Base-by-base conservation (phyloP, 2,888 invertebrate genomes). In the Gonocerus acuteangulatus region DNA sequence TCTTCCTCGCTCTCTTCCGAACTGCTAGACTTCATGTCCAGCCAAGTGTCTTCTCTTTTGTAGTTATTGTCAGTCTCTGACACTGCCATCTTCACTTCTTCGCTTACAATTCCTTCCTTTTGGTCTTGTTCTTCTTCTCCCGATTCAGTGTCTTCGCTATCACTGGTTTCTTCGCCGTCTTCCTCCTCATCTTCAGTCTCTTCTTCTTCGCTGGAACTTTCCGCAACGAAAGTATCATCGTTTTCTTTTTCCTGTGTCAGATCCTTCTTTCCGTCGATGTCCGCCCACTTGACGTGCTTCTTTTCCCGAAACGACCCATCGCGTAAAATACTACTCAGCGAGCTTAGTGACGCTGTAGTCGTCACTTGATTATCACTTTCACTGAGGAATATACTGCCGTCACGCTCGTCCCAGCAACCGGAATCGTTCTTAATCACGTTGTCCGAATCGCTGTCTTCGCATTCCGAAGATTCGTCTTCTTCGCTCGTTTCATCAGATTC, bases 251-350 rank as follows among this genome's bases (percentile, higher is more conserved):
- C 34, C 9, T 52, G 21, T 15, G 61, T 61, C 23, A 58, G 19
- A 47, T 63, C 58, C 9, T 47, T 57, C 32, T 57, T 27, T 1
- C 57, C 64, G 48, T 57, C 57, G 22, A 61, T 62, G 56, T 64
- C 64, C 23, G 64, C 64, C 64, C 64, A 64, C n/a, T 52, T 49
- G 15, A 64, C 64, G 13, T 52, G 58, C 34, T 64, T 64, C 23
- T 64, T 64, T 32, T 52, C 61, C 47, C 49, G 58, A 1, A 13
- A 19, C n/a, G 22, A 27, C 11, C 23, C 23, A 6, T 56, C 44
- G 16, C 13, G 15, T n/a, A 39, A 4, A 21, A 42, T 23, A 19
- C 42, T 39, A 21, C 23, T 54, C 2, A 36, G 9, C 2, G 22
- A 22, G 15, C 9, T 15, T 1, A 32, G 18, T 4, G 56, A 45